phyloP scores from a whole-genome alignment of 2,888 invertebrate species.

The Xestoiulus laeticollis region DNA sequence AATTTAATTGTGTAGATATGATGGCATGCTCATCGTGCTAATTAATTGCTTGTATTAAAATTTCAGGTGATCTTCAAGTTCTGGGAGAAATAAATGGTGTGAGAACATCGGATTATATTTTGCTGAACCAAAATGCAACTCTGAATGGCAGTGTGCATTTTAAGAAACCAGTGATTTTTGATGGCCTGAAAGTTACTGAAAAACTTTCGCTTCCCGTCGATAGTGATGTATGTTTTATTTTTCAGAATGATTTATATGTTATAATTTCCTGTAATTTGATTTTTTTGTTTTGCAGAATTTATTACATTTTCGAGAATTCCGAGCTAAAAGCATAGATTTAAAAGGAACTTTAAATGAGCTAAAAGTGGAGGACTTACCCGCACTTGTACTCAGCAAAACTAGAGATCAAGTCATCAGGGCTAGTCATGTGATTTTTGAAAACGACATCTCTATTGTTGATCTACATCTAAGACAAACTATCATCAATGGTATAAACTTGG shows the following conservation, averaged over 20 bases:
- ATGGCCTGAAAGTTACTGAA: neutral
- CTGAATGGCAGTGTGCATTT: slow-evolving; percentile 3
- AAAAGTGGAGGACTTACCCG: slow-evolving; percentile 40
- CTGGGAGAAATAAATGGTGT: slow-evolving; percentile 31
- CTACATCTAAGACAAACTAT: neutral
- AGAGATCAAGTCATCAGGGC: neutral
- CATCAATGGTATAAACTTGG: slow-evolving; percentile 34
- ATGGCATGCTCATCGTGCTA: neutral
- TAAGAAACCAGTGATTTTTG: slow-evolving; percentile 34
- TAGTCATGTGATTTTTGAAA: neutral
- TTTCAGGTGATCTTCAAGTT: slow-evolving; percentile 36
- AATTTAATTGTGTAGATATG: neutral
- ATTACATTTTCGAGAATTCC: neutral
- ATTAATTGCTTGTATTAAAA: neutral
- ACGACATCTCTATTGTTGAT: slow-evolving; percentile 25
- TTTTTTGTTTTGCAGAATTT: neutral
- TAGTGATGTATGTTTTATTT: neutral
- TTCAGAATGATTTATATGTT: neutral
- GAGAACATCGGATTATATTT: slow-evolving; percentile 1
- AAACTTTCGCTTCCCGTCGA: neutral
- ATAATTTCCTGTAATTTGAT: neutral
- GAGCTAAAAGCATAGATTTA: neutral
- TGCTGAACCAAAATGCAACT: slow-evolving; percentile 11
- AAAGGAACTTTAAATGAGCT: slow-evolving; percentile 41
- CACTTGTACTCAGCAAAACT: slow-evolving; percentile 36